Evolutionary conservation across 2,888 invertebrate species (phyloP).

Genomic region (Nemotelus pantherinus): DNA sequence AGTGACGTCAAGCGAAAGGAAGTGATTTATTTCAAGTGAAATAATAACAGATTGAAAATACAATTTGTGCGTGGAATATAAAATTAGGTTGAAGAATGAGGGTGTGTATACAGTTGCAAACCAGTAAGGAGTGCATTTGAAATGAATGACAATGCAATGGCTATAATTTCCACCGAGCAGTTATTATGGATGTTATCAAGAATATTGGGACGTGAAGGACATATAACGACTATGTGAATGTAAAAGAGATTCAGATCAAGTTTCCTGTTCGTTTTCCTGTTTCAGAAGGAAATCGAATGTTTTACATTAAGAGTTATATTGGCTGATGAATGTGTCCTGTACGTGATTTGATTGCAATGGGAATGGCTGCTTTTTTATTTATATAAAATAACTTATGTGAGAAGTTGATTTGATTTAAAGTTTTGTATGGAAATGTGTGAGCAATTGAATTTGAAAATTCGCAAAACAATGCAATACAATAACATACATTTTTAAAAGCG

Average conservation of each 20-base stretch:
- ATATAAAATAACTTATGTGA: no score
- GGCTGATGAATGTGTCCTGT: slow-evolving; percentile 41
- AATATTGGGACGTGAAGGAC: slow-evolving; percentile 9
- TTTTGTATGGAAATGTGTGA: no score
- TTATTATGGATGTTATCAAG: slow-evolving; percentile 11
- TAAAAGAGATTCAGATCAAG: slow-evolving; percentile 38
- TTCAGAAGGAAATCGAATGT: slow-evolving; percentile 5
- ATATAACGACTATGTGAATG: neutral
- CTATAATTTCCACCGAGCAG: neutral
- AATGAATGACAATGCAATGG: no score
- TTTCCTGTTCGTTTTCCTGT: slow-evolving; percentile 43
- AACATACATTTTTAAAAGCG: no score
- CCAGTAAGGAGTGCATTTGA: no score
- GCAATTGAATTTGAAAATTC: no score
- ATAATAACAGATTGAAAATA: slow-evolving; percentile 50
- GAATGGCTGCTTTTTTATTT: no score
- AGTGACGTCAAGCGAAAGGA: slow-evolving; percentile 46
- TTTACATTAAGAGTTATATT: neutral
- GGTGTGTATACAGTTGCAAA: neutral
- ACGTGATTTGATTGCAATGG: slow-evolving; percentile 8
- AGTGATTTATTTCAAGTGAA: slow-evolving; percentile 52
- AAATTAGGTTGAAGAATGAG: slow-evolving; percentile 28
- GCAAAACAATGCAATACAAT: no score
- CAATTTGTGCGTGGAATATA: slow-evolving; percentile 42
- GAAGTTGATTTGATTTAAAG: no score